Evolutionary conservation across 2,888 invertebrate genomes (phyloP).

Genomic region (Athalia cordata): DNA sequence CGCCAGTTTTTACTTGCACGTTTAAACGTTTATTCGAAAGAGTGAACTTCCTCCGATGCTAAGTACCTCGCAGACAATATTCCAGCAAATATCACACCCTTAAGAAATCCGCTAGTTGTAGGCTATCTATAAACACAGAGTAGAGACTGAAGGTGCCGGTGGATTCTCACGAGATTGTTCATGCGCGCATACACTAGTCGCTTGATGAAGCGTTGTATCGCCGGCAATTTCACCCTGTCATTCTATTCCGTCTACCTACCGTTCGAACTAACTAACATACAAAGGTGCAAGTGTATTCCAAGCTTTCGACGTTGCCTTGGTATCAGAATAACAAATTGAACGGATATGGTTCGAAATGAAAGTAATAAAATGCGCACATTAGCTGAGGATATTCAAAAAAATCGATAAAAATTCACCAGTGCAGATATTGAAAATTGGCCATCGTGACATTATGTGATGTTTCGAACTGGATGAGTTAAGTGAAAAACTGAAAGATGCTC

Average conservation of each 20-base stretch:
- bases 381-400: no score
- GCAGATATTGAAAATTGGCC: no score
- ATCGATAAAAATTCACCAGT: no score
- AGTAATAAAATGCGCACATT: no score
- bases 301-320: neutral
- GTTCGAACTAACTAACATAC: neutral
- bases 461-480: neutral
- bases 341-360: no score
- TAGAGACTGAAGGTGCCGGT: conserved; percentile 2
- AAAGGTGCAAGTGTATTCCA: neutral
- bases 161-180: conserved; percentile 23
- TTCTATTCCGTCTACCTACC: neutral
- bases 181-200: conserved; percentile 39
- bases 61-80: neutral
- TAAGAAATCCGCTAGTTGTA: neutral
- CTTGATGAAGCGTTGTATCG: conserved; percentile 38
- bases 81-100: neutral
- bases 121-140: neutral
- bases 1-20: neutral
- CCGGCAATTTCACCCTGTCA: conserved; percentile 28
- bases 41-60: neutral
- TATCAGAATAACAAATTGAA: neutral
- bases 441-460: neutral
- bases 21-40: neutral
- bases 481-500: neutral